phyloP scores from a whole-genome alignment of 1,140 invertebrate species.

The Philopotamus ludificatus region DNA sequence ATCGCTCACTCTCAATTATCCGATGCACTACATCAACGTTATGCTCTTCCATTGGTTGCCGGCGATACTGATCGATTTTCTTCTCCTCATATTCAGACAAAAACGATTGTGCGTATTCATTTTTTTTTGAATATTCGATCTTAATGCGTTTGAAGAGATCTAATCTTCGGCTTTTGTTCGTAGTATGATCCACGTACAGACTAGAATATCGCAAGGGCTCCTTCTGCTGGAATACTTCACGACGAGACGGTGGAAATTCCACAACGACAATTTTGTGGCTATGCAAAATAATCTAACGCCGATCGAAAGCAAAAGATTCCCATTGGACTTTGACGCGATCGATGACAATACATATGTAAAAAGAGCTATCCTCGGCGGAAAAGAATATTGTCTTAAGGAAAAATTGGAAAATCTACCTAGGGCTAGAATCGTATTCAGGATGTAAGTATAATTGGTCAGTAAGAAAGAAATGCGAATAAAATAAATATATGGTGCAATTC shows the following conservation, averaged over 20 bases:
- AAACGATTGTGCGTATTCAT: conserved; percentile 60
- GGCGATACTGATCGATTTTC: conserved; percentile 62
- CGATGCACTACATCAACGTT: conserved; percentile 57
- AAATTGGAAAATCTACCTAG: conserved; percentile 53
- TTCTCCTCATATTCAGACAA: conserved; percentile 58
- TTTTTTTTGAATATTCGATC: background rate
- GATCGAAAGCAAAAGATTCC: conserved; percentile 62
- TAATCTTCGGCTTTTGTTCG: conserved; percentile 26
- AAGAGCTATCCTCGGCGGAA: conserved; percentile 51
- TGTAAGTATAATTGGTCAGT: background rate
- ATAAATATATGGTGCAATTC: background rate
- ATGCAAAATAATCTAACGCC: conserved; percentile 58
- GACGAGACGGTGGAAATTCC: conserved; percentile 67
- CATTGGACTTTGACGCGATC: conserved; percentile 53
- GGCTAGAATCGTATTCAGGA: background rate
- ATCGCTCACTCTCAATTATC: conserved; percentile 58
- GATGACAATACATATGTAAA: conserved; percentile 50
- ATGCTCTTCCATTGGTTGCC: conserved; percentile 63
- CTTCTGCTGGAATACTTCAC: conserved; percentile 71
- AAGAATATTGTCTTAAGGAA: conserved; percentile 65
- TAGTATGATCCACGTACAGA: conserved; percentile 59
- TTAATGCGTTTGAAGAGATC: background rate
- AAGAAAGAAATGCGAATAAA: background rate
- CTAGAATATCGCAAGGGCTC: conserved; percentile 54
- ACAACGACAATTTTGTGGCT: conserved; percentile 50